Conservation (phyloP, 2,113 vertebrate genomes). For the human (Homo sapiens) region GRCh38 chrX:41596001-41596500, state of each 20-base stretch:
- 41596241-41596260: neutral
- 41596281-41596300: neutral
- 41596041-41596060: too few species aligned
- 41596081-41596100: too few species aligned
- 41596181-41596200: too few species aligned
- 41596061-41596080: too few species aligned
- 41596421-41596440: neutral
- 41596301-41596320: neutral
- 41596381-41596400: slow-evolving; percentile 5
- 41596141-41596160: too few species aligned
- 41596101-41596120: too few species aligned
- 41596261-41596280: neutral
- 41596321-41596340: slow-evolving; percentile 20
- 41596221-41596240: neutral
- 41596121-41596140: too few species aligned
- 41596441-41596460: slow-evolving; percentile 15
- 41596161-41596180: too few species aligned
- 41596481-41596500: slow-evolving; percentile 30
- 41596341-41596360: neutral
- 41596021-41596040: too few species aligned
- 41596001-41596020: neutral
- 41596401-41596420: neutral
- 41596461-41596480: slow-evolving; percentile 52
- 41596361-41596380: slow-evolving; percentile 51
- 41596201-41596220: neutral